A percentile compares a stretch with the other conserved stretches of the same genome.
These are phyloP conservation scores for Caenorhabditis panamensis DNA, from an alignment of 2,888 invertebrate genomes.

Conservation along the genomic window DNA sequence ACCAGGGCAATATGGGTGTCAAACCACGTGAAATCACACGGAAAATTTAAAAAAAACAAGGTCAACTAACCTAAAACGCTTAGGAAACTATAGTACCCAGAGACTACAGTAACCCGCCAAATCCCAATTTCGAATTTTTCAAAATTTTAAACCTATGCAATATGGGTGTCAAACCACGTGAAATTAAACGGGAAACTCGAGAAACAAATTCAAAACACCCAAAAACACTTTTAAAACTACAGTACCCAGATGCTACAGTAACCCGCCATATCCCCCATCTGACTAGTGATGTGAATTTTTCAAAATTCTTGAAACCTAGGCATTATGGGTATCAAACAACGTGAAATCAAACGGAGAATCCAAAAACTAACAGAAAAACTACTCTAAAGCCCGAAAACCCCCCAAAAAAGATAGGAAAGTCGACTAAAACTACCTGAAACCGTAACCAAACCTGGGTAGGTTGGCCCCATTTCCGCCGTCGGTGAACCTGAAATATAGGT, in stretches of 20 bases:
- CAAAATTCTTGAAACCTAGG: background rate
- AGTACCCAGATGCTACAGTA: too few species aligned
- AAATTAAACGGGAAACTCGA: background rate
- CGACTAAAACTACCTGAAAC: conserved; percentile 52
- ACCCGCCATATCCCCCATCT: too few species aligned
- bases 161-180: background rate
- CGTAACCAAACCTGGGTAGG: conserved; percentile 56
- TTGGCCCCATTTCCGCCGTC: conserved; percentile 23
- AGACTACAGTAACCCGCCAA: too few species aligned
- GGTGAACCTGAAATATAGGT: conserved; percentile 40
- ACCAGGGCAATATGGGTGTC: too few species aligned
- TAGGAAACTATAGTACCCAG: too few species aligned
- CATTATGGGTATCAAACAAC: background rate
- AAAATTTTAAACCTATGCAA: background rate
- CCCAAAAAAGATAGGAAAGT: conserved; percentile 26
- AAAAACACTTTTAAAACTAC: too few species aligned
- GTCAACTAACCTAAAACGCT: too few species aligned
- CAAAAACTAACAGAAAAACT: too few species aligned
- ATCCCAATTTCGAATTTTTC: background rate
- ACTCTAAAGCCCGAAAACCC: background rate
- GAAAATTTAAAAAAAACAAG: too few species aligned
- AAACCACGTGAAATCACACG: too few species aligned
- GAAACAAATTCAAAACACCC: too few species aligned
- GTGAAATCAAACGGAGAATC: background rate
- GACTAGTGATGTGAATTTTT: background rate